A percentile compares a stretch with the other conserved stretches of the same genome.
phyloP scores from a whole-genome alignment of 2,113 vertebrate species.

The Ailuropoda melanoleuca region DNA sequence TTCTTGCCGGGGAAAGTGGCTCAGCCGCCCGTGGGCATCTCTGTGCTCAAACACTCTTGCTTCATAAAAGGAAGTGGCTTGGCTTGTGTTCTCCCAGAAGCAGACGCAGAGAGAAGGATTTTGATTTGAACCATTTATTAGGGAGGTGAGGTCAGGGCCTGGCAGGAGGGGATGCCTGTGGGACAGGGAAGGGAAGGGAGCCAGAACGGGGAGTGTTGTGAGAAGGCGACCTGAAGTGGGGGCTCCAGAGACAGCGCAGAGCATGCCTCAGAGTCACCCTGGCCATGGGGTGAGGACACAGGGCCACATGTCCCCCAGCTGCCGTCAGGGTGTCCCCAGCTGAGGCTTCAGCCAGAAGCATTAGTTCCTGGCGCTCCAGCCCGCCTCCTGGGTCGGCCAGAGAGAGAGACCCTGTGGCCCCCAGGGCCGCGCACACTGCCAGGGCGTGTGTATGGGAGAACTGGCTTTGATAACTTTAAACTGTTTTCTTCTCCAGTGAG shows the following conservation, averaged over 20 bases:
- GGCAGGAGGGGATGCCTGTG: fast-evolving
- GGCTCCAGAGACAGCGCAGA: not conserved
- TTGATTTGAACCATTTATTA: not conserved
- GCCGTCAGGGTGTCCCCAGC: no score
- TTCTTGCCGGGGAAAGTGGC: not conserved
- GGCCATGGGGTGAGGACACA: fast-evolving
- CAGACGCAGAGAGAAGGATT: not conserved
- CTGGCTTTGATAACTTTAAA: not conserved
- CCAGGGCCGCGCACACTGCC: fast-evolving
- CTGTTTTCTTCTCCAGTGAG: not conserved
- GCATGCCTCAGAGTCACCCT: no score
- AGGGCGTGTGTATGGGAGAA: fast-evolving
- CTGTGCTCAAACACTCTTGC: not conserved
- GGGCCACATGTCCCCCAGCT: not conserved
- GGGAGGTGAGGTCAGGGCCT: not conserved
- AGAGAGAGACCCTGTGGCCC: not conserved
- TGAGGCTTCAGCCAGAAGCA: not conserved
- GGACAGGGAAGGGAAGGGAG: not conserved
- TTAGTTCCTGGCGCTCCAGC: not conserved
- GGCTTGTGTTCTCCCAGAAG: not conserved
- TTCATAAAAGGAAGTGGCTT: not conserved
- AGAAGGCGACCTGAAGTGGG: not conserved
- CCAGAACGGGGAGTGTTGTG: not conserved
- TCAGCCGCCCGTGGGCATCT: fast-evolving
- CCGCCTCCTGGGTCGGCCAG: not conserved